phyloP scores from a whole-genome alignment of 2,113 vertebrate genomes.

The Anser cygnoides region DNA sequence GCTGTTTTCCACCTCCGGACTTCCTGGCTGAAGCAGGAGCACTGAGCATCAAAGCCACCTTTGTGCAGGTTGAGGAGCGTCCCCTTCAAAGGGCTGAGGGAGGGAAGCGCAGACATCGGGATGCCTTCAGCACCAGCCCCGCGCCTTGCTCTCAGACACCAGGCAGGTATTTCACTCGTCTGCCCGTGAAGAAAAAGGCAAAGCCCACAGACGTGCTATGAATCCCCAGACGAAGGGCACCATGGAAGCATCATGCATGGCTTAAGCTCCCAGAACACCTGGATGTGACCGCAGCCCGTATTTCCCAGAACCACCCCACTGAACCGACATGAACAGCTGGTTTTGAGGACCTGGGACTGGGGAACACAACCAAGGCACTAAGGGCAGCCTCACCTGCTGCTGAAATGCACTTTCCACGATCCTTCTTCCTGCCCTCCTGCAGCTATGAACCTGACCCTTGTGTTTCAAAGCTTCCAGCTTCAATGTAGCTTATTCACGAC shows the following conservation, averaged over 20 bases:
- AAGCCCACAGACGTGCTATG: accelerated
- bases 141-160: background rate
- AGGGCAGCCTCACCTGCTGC: background rate
- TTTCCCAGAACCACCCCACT: background rate
- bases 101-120: background rate
- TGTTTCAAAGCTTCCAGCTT: background rate
- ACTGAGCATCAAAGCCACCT: background rate
- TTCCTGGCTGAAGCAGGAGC: background rate
- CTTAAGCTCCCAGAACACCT: background rate
- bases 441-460: background rate
- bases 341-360: background rate
- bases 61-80: background rate
- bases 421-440: background rate
- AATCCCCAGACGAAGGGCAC: background rate
- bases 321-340: accelerated
- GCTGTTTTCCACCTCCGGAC: background rate
- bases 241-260: accelerated
- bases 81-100: background rate
- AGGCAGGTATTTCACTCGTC: background rate
- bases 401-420: background rate
- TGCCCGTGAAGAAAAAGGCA: background rate
- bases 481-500: background rate
- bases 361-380: background rate
- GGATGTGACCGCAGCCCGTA: background rate
- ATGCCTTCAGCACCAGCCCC: background rate